Percentiles rank a stretch among this genome's conserved stretches.
Conservation (phyloP, 2,888 invertebrate species). For the Rhyacophila evoluta region DNA sequence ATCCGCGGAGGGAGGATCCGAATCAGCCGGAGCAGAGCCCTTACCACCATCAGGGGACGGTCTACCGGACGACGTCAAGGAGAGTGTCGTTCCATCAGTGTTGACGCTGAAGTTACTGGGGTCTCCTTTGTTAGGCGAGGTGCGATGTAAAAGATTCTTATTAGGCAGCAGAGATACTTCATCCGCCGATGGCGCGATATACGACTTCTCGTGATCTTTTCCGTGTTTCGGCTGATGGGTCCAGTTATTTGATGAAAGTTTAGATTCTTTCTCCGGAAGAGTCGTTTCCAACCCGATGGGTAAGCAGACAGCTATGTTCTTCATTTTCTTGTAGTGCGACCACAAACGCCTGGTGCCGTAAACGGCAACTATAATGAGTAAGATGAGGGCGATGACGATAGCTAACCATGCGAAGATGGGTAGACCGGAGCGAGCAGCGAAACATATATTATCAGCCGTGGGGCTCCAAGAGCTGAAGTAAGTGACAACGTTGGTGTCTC, state of each 20-base stretch:
- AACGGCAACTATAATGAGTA: slow-evolving; percentile 39
- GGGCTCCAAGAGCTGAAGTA: slow-evolving; percentile 61
- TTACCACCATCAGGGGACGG: slow-evolving; percentile 50
- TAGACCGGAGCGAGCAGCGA: background rate
- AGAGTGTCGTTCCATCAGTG: slow-evolving; percentile 67
- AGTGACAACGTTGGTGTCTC: slow-evolving; percentile 31
- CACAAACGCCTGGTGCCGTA: slow-evolving; percentile 66
- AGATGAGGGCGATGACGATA: background rate
- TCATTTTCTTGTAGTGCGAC: slow-evolving; percentile 73
- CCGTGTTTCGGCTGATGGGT: slow-evolving; percentile 26
- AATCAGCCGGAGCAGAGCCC: slow-evolving; percentile 62
- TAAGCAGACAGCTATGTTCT: slow-evolving; percentile 76
- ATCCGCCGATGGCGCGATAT: slow-evolving; percentile 61
- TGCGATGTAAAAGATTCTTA: slow-evolving; percentile 60
- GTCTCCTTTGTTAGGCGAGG: slow-evolving; percentile 62
- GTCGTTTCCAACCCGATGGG: slow-evolving; percentile 73
- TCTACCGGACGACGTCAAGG: slow-evolving; percentile 57
- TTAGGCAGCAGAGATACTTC: slow-evolving; percentile 66
- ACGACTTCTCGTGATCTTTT: slow-evolving; percentile 61
- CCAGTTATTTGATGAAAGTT: slow-evolving; percentile 53
- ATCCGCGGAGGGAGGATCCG: slow-evolving; percentile 63
- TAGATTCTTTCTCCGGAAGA: slow-evolving; percentile 63
- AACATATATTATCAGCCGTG: slow-evolving; percentile 44
- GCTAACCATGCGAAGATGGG: background rate
- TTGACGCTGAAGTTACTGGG: slow-evolving; percentile 66